Percentiles rank a stretch among this genome's conserved stretches.
Evolutionary conservation across 2,888 invertebrate species (phyloP).

Genomic region (Drosophila merina): DNA sequence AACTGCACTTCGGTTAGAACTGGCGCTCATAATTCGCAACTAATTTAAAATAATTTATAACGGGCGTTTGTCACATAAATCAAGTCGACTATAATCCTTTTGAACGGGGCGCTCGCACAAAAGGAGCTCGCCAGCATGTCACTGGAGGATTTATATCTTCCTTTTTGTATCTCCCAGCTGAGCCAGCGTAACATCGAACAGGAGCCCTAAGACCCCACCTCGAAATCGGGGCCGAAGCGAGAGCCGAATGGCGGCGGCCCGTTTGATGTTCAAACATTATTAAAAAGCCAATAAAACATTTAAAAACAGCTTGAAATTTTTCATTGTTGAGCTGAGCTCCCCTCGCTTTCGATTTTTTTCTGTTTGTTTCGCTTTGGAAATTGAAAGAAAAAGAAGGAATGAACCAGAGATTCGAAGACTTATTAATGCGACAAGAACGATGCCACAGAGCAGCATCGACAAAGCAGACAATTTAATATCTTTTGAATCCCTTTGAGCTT

Average conservation of each 20-base stretch:
- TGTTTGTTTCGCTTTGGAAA: conserved; percentile 63
- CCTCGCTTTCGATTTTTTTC: conserved; percentile 15
- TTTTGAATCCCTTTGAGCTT: conserved; percentile 63
- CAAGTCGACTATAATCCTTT: conserved; percentile 71
- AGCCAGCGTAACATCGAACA: conserved; percentile 73
- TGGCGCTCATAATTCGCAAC: conserved; percentile 67
- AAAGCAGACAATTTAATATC: conserved; percentile 76
- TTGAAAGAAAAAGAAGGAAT: conserved; percentile 53
- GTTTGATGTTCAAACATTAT: conserved; percentile 79
- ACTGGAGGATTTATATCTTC: conserved; percentile 78
- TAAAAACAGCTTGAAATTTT: conserved; percentile 81
- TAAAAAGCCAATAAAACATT: conserved; percentile 79
- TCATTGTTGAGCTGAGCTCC: conserved; percentile 67
- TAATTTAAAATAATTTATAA: conserved; percentile 56
- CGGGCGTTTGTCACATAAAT: conserved; percentile 67
- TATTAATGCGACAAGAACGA: conserved; percentile 74
- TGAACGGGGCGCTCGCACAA: conserved; percentile 41
- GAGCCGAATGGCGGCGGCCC: conserved; percentile 54
- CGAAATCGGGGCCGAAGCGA: conserved; percentile 19
- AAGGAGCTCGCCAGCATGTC: conserved; percentile 74
- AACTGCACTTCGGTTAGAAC: conserved; percentile 21
- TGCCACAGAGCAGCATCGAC: conserved; percentile 42
- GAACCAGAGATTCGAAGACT: conserved; percentile 51
- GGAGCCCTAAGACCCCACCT: conserved; percentile 18
- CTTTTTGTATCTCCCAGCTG: conserved; percentile 64